Evolutionary conservation across 2,888 invertebrate genomes (phyloP), one percentile per base, ranked within the genome.

Genomic region (Scelioninae gen. 2): DNA sequence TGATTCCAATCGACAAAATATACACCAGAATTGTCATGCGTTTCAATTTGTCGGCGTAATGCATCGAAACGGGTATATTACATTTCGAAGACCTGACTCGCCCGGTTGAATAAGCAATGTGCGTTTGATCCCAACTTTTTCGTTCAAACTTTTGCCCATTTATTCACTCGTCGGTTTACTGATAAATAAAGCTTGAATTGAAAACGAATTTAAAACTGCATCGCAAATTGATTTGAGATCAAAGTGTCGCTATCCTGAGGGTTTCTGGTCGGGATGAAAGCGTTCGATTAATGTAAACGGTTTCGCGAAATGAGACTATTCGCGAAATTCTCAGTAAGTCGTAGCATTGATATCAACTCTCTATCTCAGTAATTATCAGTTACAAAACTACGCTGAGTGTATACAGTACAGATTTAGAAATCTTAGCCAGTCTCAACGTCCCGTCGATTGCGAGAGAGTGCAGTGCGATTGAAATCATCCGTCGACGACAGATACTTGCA

Each of bases 401-500:
- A 60, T 53, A 69, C 46, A 52, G 28, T 63, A 60, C 37, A 37
- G 72, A 67, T 73, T 67, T 57, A 67, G 48, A 73, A 67, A 67
- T 67, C 67, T 67, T 67, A 63, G 67, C 67, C 67, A 72, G 67
- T 73, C 55, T 72, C 73, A 65, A 63, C 46, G 33, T 68, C 55
- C 64, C 57, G 61, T 67, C 25, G n/a, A 22, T 61, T 48, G 52
- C 60, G 53, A 48, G 55, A 18, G 55, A 43, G 18, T 63, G 48
- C 43, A 58, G 41, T 60, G 52, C 39, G 70, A 60, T 46, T 53
- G 52, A 71, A 65, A 71, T 52, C 65, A 65, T 55, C 43, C 22
- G 11, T 46, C 41, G 55, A 48, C 37, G 58, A 72, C 55, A 25
- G 28, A 2, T 35, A 13, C 25, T 37, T 35, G 19, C 46, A 46